Conservation (phyloP, 2,888 invertebrate species). For the Lydus trimaculatus region DNA sequence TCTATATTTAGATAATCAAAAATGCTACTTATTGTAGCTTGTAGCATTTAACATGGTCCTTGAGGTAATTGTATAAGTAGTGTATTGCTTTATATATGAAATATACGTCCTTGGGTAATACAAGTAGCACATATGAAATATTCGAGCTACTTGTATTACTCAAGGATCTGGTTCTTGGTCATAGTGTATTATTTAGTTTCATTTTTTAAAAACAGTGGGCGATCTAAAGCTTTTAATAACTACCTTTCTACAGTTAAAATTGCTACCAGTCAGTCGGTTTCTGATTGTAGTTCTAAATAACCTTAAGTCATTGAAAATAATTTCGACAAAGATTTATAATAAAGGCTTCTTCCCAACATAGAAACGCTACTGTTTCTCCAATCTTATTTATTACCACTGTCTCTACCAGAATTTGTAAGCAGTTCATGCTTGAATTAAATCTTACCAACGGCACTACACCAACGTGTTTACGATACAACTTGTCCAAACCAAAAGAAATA, state of each 20-base stretch:
- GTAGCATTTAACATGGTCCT: background rate
- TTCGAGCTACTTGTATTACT: constrained; percentile 59
- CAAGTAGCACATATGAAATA: constrained; percentile 56
- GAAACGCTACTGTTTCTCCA: constrained; percentile 27
- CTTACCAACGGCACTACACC: constrained; percentile 9
- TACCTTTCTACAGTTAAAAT: constrained; percentile 53
- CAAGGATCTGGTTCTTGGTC: constrained; percentile 55
- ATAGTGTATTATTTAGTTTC: constrained; percentile 41
- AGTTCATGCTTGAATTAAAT: constrained; percentile 23
- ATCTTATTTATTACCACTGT: constrained; percentile 33
- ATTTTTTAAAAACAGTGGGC: constrained; percentile 59
- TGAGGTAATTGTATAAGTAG: background rate
- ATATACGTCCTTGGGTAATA: constrained; percentile 53
- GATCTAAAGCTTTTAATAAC: constrained; percentile 58
- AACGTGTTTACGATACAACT: constrained; percentile 9
- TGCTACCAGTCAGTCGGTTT: constrained; percentile 50
- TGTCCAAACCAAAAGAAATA: constrained; percentile 8
- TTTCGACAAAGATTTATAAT: constrained; percentile 35
- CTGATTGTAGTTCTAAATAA: constrained; percentile 52
- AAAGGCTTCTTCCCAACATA: constrained; percentile 23
- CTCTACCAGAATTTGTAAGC: constrained; percentile 32
- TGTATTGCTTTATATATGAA: constrained; percentile 15
- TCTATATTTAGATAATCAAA: constrained; percentile 7
- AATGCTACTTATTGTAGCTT: background rate
- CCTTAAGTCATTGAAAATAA: constrained; percentile 52